phyloP scores from a whole-genome alignment of 2,888 invertebrate genomes.

The Lasioglossum oenotherae region DNA sequence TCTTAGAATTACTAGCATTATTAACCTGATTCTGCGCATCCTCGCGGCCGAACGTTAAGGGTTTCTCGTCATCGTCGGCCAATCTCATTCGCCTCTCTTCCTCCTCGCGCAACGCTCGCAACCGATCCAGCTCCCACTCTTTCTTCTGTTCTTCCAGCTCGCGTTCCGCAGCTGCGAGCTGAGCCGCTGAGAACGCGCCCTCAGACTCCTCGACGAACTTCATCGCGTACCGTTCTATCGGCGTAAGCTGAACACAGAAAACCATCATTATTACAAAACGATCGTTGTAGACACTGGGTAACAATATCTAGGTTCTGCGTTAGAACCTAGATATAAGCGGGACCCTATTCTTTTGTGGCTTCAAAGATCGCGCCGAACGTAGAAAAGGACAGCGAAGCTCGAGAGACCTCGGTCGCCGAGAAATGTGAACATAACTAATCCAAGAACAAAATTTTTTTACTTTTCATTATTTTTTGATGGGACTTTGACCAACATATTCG shows the following conservation, averaged over 20 bases:
- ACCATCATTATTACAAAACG: neutral
- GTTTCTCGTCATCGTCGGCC: slow-evolving; percentile 88
- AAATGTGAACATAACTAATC: too few species aligned
- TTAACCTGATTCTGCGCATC: slow-evolving; percentile 95
- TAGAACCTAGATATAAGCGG: too few species aligned
- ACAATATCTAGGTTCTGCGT: too few species aligned
- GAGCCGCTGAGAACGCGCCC: slow-evolving; percentile 91
- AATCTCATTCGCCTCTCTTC: slow-evolving; percentile 87
- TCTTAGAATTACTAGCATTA: slow-evolving; percentile 84
- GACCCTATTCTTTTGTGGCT: too few species aligned
- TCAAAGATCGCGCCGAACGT: too few species aligned
- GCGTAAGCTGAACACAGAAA: slow-evolving; percentile 89
- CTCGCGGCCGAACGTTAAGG: slow-evolving; percentile 91
- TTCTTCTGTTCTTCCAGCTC: slow-evolving; percentile 94
- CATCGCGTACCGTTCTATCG: slow-evolving; percentile 98
- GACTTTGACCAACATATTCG: too few species aligned
- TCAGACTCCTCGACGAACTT: slow-evolving; percentile 95
- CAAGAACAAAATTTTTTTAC: too few species aligned
- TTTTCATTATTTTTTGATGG: too few species aligned
- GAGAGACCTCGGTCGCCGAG: too few species aligned
- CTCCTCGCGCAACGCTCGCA: slow-evolving; percentile 89
- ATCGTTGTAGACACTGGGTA: too few species aligned
- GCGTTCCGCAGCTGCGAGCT: slow-evolving; percentile 94
- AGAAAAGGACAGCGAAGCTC: too few species aligned
- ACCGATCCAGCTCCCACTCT: slow-evolving; percentile 94